Evolutionary conservation across 1,140 invertebrate genomes (phyloP), one percentile per base, ranked within the genome.

Genomic region (Lamellibrachia luymesi): DNA sequence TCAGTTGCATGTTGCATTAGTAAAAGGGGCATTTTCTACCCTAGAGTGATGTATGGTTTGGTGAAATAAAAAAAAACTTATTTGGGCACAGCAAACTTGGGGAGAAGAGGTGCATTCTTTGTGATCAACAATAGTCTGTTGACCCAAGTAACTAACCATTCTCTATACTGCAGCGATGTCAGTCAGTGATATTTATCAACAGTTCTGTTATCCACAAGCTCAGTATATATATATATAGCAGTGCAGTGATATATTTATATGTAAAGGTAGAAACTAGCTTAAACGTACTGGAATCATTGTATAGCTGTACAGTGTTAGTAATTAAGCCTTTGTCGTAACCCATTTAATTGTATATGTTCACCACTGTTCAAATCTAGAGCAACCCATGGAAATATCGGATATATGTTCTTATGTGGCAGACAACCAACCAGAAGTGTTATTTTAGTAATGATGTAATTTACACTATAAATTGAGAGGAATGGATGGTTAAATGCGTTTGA

Each of bases 221-320:
- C 64, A 80, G 64, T 80, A 4, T 22, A 17, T 4, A 22, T 80
- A 4, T 22, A 17, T 4, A 22, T 80, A 80, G 64, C 64, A 80
- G 52, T 56, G 52, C 52, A 56, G 64, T 80, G 64, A 80, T 80
- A 80, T 80, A 80, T 80, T 80, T 80, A 80, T 80, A 80, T 80
- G 64, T 80, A 80, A 80, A 80, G 64, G 64, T 80, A 80, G 64
- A 80, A 22, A 80, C 8, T 80, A 80, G 64, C 64, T 22, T 22
- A 22, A 22, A 80, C 64, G 64, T 80, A 22, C 64, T 80, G 2
- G 64, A 80, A 80, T 80, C 64, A 80, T 80, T 80, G 64, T 80
- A 80, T 80, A 80, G 64, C 64, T 80, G 64, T 80, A 80, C 64
- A 80, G 13, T 22, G 64, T 80, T 80, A 22, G 25, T 80, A 80